These are phyloP conservation scores for Pteronotus mesoamericanus DNA, from an alignment of 2,797 vertebrate genomes.

Conservation along the genomic window DNA sequence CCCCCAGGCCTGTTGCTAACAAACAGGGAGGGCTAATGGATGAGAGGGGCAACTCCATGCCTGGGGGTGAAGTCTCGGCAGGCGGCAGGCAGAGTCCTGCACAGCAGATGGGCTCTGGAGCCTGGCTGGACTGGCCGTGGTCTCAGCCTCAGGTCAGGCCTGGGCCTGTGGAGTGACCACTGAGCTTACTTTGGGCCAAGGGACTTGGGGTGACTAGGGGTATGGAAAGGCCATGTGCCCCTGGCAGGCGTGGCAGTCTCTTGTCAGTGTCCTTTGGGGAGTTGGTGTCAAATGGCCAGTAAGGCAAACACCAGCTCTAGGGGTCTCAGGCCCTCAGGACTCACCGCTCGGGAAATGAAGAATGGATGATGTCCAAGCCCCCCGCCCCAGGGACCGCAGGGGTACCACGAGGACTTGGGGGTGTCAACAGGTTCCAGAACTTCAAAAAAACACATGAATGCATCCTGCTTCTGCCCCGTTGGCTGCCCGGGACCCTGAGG, in stretches of 20 bases:
- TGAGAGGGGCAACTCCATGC: not conserved
- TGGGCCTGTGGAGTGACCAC: fast-evolving
- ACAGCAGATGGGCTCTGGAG: not conserved
- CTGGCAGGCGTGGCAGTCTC: fast-evolving
- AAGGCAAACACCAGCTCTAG: not conserved
- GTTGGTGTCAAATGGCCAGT: not conserved
- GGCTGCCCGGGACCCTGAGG: not conserved
- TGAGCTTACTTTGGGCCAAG: not conserved
- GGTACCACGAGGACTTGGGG: not conserved
- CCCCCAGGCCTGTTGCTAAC: fast-evolving
- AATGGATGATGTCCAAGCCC: not conserved
- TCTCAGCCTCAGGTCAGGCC: fast-evolving
- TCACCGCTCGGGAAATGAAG: too few relatives aligned
- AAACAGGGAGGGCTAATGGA: not conserved
- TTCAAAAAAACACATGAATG: not conserved
- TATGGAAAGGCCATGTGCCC: not conserved
- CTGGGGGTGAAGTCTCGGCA: fast-evolving
- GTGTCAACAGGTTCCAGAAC: not conserved
- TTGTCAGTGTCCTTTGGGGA: not conserved
- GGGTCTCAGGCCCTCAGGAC: not conserved
- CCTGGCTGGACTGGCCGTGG: fast-evolving
- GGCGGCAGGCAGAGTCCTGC: fast-evolving
- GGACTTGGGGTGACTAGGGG: not conserved
- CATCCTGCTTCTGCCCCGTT: fast-evolving
- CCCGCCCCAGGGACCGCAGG: not conserved